Base-by-base conservation (phyloP, 2,888 invertebrate genomes). In the Sarcophaga variegata region DNA sequence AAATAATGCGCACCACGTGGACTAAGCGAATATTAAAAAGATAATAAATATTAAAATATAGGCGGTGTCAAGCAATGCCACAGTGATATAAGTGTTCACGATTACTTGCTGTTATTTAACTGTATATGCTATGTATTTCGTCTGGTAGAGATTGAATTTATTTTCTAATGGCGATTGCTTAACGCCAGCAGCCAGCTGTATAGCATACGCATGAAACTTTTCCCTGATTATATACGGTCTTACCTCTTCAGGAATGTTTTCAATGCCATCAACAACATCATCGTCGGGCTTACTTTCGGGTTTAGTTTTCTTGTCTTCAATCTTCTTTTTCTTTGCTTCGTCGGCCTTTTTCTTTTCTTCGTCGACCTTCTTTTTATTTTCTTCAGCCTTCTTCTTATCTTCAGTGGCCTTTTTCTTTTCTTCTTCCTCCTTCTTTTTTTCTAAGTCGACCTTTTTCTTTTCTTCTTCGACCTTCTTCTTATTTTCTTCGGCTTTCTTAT, bases 381-480 rank as follows among this genome's bases (percentile, higher is more conserved):
- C 82, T 25, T 81, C 78, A 63, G 85, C 67, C 17, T 59, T 59
- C 49, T 82, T 82, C 20, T 84, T 77, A 22, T 81, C 88, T 60
- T 82, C 83, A 72, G 81, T 79, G 4, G 59, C 54, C 20, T 59
- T 77, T 14, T 89, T 85, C 25, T 81, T 78, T 3, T 59, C 70
- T 63, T 93, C 90, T 89, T 92, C 92, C 86, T 92, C 92, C 83
- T 92, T 92, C 88, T 91, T 90, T 87, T 92, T 90, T 90, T 81
- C 75, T 20, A 94, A 91, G 54, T 89, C 89, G 84, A 94, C 93
- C 88, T 95, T 95, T 91, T 94, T 94, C 93, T 95, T 94, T 91
- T 94, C 94, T 81, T 94, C 91, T 59, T 89, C 89, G 84, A 94
- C 93, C 88, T 95, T 95, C 90, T 95, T 95, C 66, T 84, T 84